Conservation (phyloP, 2,888 invertebrate genomes). For the Phengaris arion region DNA sequence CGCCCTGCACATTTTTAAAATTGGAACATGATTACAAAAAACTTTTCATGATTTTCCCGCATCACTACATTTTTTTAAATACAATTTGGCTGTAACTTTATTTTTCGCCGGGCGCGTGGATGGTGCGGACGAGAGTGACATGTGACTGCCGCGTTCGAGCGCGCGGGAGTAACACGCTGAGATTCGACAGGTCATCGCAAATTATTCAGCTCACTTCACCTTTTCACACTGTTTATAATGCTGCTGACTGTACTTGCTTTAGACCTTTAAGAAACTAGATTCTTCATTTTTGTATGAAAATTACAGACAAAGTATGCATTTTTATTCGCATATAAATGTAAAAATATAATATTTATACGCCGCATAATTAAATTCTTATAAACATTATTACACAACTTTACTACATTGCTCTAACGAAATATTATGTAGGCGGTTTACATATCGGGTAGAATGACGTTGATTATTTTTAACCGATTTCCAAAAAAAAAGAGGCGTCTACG, state of each 20-base stretch:
- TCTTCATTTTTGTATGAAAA: too few species aligned
- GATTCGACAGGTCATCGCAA: constrained; percentile 49
- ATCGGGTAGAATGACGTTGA: too few species aligned
- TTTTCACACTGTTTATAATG: background rate
- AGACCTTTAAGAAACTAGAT: too few species aligned
- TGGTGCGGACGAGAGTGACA: constrained; percentile 44
- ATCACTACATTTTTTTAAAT: constrained; percentile 34
- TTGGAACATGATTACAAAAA: constrained; percentile 33
- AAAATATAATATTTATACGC: too few species aligned
- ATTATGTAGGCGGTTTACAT: too few species aligned
- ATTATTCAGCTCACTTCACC: constrained; percentile 35
- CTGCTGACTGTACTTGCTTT: background rate
- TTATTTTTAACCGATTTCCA: too few species aligned
- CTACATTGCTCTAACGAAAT: too few species aligned
- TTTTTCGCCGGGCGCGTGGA: constrained; percentile 32
- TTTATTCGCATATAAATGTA: too few species aligned
- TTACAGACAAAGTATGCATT: too few species aligned
- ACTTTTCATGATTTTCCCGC: constrained; percentile 38
- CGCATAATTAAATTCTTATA: too few species aligned
- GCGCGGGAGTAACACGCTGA: constrained; percentile 44
- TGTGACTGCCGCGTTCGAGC: constrained; percentile 50
- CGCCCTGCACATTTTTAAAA: constrained; percentile 13
- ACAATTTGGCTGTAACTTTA: constrained; percentile 29
- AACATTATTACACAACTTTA: too few species aligned
- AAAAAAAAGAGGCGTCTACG: too few species aligned